Conservation (phyloP, 1,140 invertebrate genomes). For the Bradynema listronoti region DNA sequence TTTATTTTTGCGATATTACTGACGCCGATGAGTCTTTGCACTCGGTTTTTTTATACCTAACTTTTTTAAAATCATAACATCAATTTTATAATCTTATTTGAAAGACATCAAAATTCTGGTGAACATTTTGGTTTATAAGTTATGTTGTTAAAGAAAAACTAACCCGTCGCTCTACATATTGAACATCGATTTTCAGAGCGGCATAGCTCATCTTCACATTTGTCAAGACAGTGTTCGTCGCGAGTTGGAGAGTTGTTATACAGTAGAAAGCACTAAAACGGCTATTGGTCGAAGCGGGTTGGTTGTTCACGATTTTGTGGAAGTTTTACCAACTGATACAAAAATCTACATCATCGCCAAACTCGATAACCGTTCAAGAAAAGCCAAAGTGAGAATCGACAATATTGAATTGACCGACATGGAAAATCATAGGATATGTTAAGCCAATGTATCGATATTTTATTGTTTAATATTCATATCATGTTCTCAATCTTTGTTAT, state of each 20-base stretch:
- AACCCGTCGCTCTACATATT: too few relatives aligned
- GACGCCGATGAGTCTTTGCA: too few relatives aligned
- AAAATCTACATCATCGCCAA: constrained; percentile 49
- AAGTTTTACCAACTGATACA: constrained; percentile 49
- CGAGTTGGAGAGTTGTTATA: constrained; percentile 32
- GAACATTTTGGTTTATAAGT: too few relatives aligned
- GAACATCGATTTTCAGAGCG: constrained; percentile 42
- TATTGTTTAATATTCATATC: neutral
- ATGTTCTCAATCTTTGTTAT: neutral
- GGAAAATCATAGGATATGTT: constrained; percentile 40
- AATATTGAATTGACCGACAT: constrained; percentile 38
- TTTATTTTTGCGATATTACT: too few relatives aligned
- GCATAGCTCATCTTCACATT: constrained; percentile 44
- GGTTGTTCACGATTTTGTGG: constrained; percentile 46
- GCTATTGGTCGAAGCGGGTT: constrained; percentile 8
- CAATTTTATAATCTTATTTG: neutral
- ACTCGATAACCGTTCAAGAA: constrained; percentile 32
- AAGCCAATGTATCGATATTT: constrained; percentile 13
- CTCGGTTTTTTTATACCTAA: neutral
- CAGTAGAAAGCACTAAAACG: constrained; percentile 20
- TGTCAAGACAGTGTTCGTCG: constrained; percentile 48
- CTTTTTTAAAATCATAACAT: constrained; percentile 4
- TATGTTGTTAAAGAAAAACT: too few relatives aligned
- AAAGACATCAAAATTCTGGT: too few relatives aligned
- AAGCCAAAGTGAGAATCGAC: constrained; percentile 34